These are phyloP conservation scores for Patella pellucida DNA, from an alignment of 2,888 invertebrate genomes.

Conservation along the genomic window DNA sequence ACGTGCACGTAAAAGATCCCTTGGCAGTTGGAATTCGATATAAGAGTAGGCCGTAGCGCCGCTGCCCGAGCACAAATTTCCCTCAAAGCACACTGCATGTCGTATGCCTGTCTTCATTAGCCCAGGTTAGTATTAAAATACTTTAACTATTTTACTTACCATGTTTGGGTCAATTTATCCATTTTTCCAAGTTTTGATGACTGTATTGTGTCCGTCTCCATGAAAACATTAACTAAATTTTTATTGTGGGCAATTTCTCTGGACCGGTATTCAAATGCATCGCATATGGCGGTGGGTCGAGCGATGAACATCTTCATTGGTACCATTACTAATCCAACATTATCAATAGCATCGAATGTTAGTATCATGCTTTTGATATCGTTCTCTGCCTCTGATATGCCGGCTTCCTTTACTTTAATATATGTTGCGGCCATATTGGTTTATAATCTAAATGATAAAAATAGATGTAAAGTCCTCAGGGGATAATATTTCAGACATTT, in stretches of 20 bases:
- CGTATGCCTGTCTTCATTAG: no score
- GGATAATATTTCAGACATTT: no score
- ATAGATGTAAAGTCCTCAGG: no score
- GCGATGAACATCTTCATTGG: neutral
- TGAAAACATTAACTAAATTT: neutral
- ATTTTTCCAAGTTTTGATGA: neutral
- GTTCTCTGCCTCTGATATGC: neutral
- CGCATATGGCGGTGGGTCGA: neutral
- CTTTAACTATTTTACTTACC: neutral
- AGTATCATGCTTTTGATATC: neutral
- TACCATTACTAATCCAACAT: neutral
- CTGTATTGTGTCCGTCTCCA: neutral
- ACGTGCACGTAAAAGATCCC: no score
- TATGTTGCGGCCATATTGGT: no score
- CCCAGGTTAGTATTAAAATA: neutral
- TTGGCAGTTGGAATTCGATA: no score
- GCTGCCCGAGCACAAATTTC: no score
- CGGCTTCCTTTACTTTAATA: neutral
- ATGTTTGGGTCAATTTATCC: conserved; percentile 1
- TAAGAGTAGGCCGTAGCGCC: no score
- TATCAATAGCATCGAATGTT: neutral
- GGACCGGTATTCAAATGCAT: neutral
- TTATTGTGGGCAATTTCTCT: neutral
- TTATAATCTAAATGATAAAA: no score
- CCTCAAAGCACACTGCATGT: no score